Evolutionary conservation across 2,888 invertebrate species (phyloP).

Genomic region (Cataglyphis albicans): DNA sequence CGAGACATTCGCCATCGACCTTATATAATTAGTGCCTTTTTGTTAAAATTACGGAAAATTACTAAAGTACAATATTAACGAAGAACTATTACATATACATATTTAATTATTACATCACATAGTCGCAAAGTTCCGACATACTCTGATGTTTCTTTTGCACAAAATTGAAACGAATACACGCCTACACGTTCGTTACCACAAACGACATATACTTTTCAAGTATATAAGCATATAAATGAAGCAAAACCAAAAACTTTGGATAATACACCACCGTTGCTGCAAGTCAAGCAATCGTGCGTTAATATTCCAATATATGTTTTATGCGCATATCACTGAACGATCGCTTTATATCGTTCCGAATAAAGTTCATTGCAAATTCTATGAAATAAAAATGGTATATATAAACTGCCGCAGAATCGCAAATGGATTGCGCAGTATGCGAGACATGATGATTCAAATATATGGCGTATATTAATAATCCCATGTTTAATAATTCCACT

Average conservation of each 20-base stretch:
- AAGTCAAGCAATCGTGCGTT: slow-evolving; percentile 30
- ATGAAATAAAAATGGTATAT: slow-evolving; percentile 32
- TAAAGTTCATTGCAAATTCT: slow-evolving; percentile 44
- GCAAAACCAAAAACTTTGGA: slow-evolving; percentile 72
- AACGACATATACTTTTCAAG: slow-evolving; percentile 58
- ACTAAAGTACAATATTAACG: slow-evolving; percentile 52
- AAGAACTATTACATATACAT: slow-evolving; percentile 56
- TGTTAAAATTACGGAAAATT: slow-evolving; percentile 41
- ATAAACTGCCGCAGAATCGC: not conserved
- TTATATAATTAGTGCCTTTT: slow-evolving; percentile 60
- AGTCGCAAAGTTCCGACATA: slow-evolving; percentile 55
- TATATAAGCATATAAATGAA: slow-evolving; percentile 64
- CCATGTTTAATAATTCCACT: not conserved
- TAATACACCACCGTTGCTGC: slow-evolving; percentile 60
- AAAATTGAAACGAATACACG: slow-evolving; percentile 52
- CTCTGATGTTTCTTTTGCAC: slow-evolving; percentile 23
- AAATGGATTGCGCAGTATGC: not conserved
- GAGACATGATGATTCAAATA: slow-evolving; percentile 23
- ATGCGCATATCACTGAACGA: slow-evolving; percentile 46
- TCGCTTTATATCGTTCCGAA: slow-evolving; percentile 39
- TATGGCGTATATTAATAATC: slow-evolving; percentile 9
- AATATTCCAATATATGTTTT: slow-evolving; percentile 38
- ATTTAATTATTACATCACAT: slow-evolving; percentile 38
- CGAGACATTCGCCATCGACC: slow-evolving; percentile 35
- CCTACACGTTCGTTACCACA: slow-evolving; percentile 34